Evolutionary conservation across 2,888 invertebrate species (phyloP).

Genomic region (Rhingia rostrata): DNA sequence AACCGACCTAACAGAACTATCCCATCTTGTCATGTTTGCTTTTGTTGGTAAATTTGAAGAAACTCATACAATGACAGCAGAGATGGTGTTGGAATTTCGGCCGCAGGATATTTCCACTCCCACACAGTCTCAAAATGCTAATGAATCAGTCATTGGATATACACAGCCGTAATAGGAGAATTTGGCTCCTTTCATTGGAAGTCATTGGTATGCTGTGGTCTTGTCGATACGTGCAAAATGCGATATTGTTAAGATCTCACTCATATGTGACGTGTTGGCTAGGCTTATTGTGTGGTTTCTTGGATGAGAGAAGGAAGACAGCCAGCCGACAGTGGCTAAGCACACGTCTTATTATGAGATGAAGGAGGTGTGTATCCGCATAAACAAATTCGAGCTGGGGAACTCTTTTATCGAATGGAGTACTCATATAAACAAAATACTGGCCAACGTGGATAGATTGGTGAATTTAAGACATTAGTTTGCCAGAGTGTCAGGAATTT

Average conservation of each 20-base stretch:
- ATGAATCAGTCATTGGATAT: conserved; percentile 60
- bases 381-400: conserved; percentile 15
- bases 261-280: conserved; percentile 29
- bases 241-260: conserved; percentile 69
- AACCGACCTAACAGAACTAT: neutral
- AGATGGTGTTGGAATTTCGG: conserved; percentile 44
- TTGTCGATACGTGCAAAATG: conserved; percentile 70
- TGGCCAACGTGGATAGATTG: too few species aligned
- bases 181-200: conserved; percentile 58
- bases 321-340: conserved; percentile 12
- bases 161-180: conserved; percentile 4
- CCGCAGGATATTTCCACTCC: conserved; percentile 53
- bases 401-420: too few species aligned
- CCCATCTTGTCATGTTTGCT: conserved; percentile 9
- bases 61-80: conserved; percentile 20
- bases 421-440: too few species aligned
- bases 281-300: conserved; percentile 52
- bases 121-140: conserved; percentile 51
- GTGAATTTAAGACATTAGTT: too few species aligned
- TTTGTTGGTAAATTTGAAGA: conserved; percentile 48
- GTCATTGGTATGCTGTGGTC: conserved; percentile 70
- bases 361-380: conserved; percentile 29
- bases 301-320: neutral
- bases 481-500: too few species aligned
- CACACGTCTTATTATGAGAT: conserved; percentile 46